These are phyloP conservation scores for Sialia sialis DNA, from an alignment of 2,113 vertebrate species.

Conservation along the genomic window DNA sequence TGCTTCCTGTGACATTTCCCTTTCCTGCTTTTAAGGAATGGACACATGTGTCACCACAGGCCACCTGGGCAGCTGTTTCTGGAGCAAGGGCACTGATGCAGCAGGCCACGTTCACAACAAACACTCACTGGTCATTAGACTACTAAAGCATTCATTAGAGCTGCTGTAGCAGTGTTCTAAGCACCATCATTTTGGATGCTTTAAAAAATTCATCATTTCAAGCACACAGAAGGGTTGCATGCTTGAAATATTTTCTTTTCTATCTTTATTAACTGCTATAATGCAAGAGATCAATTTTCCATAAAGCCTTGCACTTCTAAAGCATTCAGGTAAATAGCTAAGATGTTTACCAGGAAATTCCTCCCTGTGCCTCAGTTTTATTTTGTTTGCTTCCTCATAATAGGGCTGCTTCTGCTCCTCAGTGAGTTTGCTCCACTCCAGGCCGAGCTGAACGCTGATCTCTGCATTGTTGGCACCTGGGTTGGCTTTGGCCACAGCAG, in stretches of 20 bases:
- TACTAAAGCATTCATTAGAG: not conserved
- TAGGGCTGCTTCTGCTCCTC: constrained; percentile 85
- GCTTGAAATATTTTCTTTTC: not conserved
- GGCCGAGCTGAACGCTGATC: constrained; percentile 78
- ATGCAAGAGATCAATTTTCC: not conserved
- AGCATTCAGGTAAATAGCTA: not conserved
- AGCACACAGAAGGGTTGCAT: not conserved
- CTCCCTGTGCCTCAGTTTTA: constrained; percentile 78
- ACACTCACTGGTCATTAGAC: not conserved
- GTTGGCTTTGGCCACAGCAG: constrained; percentile 72
- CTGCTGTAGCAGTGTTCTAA: not conserved
- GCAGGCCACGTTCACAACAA: not conserved
- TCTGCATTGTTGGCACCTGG: constrained; percentile 69
- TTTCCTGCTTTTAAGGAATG: not conserved
- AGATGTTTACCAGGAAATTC: constrained; percentile 80
- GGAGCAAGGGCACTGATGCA: not conserved
- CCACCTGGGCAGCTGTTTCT: not conserved
- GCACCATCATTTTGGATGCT: not conserved
- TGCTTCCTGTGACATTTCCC: not conserved
- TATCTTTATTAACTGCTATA: not conserved
- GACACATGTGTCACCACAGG: not conserved
- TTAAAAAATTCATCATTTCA: not conserved
- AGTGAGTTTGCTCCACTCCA: constrained; percentile 83
- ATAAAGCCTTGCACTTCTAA: not conserved
- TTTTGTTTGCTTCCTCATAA: constrained; percentile 78